A percentile compares a stretch with the other conserved stretches of the same genome.
Conservation (phyloP, 1,140 invertebrate genomes). For the Akabosia matsudoensis region DNA sequence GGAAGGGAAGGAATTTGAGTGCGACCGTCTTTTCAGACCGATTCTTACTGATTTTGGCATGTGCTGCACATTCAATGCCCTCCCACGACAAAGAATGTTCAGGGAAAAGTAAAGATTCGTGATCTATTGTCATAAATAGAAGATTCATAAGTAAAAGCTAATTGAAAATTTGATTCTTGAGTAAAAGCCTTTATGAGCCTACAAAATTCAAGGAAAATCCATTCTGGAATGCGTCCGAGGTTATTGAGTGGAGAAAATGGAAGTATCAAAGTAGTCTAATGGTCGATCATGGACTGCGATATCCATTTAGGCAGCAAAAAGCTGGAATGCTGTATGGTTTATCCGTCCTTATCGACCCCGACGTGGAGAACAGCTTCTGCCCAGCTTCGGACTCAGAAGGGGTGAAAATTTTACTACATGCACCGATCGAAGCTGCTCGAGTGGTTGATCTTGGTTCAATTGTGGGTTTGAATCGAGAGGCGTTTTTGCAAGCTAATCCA, state of each 20-base stretch:
- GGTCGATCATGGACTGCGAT: not conserved
- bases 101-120: conserved; percentile 7
- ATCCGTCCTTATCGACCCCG: not conserved
- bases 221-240: not conserved
- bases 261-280: not conserved
- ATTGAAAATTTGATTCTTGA: no score
- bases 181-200: not conserved
- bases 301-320: not conserved
- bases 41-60: conserved; percentile 73
- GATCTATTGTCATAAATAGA: not conserved
- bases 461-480: not conserved
- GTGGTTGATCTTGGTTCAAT: not conserved
- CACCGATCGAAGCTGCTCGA: not conserved
- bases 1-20: conserved; percentile 49
- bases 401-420: not conserved
- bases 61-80: conserved; percentile 73
- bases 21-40: conserved; percentile 67
- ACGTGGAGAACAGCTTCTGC: not conserved
- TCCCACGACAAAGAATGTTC: not conserved
- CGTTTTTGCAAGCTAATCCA: not conserved
- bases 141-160: no score
- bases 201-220: not conserved
- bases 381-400: conserved; percentile 1
- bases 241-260: not conserved
- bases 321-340: not conserved